phyloP scores from a whole-genome alignment of 2,888 invertebrate genomes.

The Caenorhabditis sp. region DNA sequence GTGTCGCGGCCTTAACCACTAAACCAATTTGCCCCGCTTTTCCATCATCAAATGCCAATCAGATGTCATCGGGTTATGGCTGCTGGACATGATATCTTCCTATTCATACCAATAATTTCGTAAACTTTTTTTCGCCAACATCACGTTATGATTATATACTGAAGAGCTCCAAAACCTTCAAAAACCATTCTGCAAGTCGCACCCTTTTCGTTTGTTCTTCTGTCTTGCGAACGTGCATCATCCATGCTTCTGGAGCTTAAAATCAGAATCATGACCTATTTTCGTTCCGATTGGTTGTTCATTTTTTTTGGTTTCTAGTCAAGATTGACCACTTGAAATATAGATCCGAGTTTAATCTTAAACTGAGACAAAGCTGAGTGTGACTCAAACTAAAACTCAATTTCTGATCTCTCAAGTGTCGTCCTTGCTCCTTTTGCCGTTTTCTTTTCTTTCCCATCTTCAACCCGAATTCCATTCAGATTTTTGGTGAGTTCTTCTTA shows the following conservation, averaged over 20 bases:
- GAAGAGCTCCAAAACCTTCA: not conserved
- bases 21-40: conserved; percentile 56
- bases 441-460: not conserved
- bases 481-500: conserved; percentile 39
- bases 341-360: no score
- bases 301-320: no score
- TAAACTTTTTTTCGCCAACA: conserved; percentile 2
- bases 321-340: no score
- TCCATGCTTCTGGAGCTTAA: not conserved
- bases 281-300: no score
- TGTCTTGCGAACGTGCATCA: not conserved
- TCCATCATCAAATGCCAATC: conserved; percentile 58
- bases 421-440: conserved; percentile 7
- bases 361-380: conserved; percentile 34
- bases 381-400: conserved; percentile 28
- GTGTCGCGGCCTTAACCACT: conserved; percentile 13
- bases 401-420: conserved; percentile 49
- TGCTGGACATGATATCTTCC: not conserved
- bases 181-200: not conserved
- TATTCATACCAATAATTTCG: conserved; percentile 7
- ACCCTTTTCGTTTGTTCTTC: not conserved
- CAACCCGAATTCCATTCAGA: conserved; percentile 13
- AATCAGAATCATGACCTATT: no score
- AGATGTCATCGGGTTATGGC: conserved; percentile 36
- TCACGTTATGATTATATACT: not conserved